These are phyloP conservation scores for Oxyura jamaicensis DNA, from an alignment of 2,113 vertebrate genomes.

Conservation along the genomic window DNA sequence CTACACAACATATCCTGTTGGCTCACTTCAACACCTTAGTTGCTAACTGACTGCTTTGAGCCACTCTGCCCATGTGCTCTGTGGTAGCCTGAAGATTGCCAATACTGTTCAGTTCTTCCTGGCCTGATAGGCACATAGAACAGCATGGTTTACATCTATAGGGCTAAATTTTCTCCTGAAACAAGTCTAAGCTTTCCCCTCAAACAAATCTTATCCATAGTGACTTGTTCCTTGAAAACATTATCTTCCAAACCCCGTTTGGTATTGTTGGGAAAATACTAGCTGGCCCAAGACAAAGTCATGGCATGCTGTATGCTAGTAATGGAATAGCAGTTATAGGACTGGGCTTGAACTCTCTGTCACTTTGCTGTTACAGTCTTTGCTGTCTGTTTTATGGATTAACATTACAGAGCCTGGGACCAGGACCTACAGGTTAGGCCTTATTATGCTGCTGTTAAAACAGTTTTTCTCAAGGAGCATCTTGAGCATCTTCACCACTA, in stretches of 20 bases:
- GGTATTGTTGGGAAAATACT: neutral
- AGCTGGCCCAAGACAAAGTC: neutral
- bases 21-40: neutral
- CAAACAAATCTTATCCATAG: neutral
- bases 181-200: neutral
- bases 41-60: neutral
- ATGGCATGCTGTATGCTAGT: neutral
- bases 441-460: neutral
- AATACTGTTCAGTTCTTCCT: neutral
- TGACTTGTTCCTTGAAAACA: neutral
- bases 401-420: neutral
- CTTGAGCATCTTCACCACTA: fast-evolving
- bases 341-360: neutral
- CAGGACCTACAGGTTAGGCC: neutral
- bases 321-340: neutral
- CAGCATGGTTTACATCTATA: neutral
- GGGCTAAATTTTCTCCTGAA: neutral
- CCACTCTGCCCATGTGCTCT: neutral
- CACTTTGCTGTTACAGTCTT: neutral
- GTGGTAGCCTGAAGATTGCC: neutral
- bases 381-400: neutral
- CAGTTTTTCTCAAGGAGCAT: fast-evolving
- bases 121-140: fast-evolving
- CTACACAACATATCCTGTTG: fast-evolving
- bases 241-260: neutral